Evolutionary conservation across 2,797 vertebrate genomes (phyloP), one percentile per base, ranked within the genome.

Genomic region (Paramormyrops hopkinsi): DNA sequence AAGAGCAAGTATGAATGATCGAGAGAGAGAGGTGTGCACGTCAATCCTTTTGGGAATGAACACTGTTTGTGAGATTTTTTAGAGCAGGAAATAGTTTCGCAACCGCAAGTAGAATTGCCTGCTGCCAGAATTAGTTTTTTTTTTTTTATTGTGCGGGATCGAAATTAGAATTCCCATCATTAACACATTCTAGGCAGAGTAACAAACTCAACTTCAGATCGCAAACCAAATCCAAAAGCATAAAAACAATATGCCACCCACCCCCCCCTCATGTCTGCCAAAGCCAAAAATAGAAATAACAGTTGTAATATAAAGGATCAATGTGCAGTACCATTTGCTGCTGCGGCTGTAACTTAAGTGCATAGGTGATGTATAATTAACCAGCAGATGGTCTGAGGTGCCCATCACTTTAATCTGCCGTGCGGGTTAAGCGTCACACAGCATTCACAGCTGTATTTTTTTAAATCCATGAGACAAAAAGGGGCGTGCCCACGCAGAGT

Each of bases 271-370:
- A 51, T 14, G n/a, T 14, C 44, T 5, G 11, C 82, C 82, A 29
- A 85, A 25, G 41, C 37, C 76, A 44, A 82, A 82, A 82, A 82
- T 82, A 82, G 76, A 82, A 82, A 46, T 22, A 46, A 82, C 76
- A 82, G 76, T 82, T 82, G 76, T 82, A 46, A 85, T 51, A 48
- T 51, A 50, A 85, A 25, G 44, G n/a, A 85, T 50, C 8, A 12
- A 50, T 29, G 46, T 29, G 82, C 44, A 51, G 82, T 17, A 1
- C n/a, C 46, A 33, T 83, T 48, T 83, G 79, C 79, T 83, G 41
- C n/a, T 25, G 46, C 33, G 95, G 94, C 69, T 93, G 92, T 41
- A 96, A 95, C 85, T 96, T 37, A 48, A 91, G 82, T 50, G 95
- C 85, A 96, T 44, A 48, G 92, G 82, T 50, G n/a, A 85, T 51